Base-by-base conservation (phyloP, 2,888 invertebrate species). In the Eupithecia subfuscata region DNA sequence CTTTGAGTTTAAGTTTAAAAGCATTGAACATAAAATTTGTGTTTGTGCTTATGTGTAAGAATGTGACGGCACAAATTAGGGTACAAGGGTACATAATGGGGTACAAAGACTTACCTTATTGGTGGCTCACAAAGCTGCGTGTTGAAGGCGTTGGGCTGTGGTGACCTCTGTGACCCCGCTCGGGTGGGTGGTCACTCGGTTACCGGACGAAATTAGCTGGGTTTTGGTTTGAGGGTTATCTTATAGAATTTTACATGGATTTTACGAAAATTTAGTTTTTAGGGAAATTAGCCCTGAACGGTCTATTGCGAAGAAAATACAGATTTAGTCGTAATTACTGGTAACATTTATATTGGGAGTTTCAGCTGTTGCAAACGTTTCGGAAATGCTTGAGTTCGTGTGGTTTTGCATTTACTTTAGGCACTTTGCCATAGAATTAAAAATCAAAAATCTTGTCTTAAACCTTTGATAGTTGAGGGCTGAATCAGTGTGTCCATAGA, bases 51-150 rank as follows among this genome's bases (percentile, higher is more conserved):
- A 12, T 8, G 60, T 60, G 25, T 60, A 60, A 60, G 60, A 60
- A 60, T 25, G 60, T 60, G 60, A 25, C 60, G 60, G 12, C 60
- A 22, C 25, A 25, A 60, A 60, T 60, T 45, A 40, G 56, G 60
- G 60, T 60, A 60, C 60, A 60, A 60, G 25, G 60, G 60, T 56
- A 56, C 56, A 52, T 8, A 48, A 48, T 52, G 6, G 45, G 45
- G 48, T 48, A 52, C 52, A 56, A 11, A 56, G 22, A 71, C 76
- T 74, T 74, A 77, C 76, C 76, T 71, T 65, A 63, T 71, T 77
- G 74, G 64, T 72, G 76, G 70, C 68, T 71, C 68, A 65, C 76
- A 76, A 71, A 74, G 18, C 37, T 67, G 65, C 65, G 65, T 67
- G 65, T 67, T 37, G 65, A 4, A 67, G 65, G 65, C 65, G 40